Evolutionary conservation across 2,797 vertebrate genomes (phyloP).

Genomic region (Tokudaia muenninki): DNA sequence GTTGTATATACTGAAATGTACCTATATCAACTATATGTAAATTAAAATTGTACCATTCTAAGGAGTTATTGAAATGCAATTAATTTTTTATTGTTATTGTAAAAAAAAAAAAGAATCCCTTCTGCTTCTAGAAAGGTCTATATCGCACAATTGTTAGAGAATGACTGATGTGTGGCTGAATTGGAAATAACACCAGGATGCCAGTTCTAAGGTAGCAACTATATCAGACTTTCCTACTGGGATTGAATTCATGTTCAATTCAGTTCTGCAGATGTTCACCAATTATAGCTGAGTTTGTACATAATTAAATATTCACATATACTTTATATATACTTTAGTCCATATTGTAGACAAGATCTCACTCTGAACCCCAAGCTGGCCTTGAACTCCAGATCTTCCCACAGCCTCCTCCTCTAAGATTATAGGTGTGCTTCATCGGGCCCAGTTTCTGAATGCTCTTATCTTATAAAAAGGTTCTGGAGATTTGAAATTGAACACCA

Average conservation of each 20-base stretch:
- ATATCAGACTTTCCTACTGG: neutral
- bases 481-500: constrained; percentile 40
- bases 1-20: neutral
- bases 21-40: neutral
- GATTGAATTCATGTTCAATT: constrained; percentile 3
- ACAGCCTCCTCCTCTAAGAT: neutral
- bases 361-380: neutral
- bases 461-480: constrained; percentile 19
- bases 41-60: constrained; percentile 1
- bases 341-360: neutral
- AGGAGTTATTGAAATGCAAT: constrained; percentile 23
- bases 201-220: neutral
- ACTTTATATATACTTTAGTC: neutral
- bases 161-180: neutral
- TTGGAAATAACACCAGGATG: neutral
- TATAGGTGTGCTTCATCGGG: neutral
- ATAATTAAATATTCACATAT: constrained; percentile 20
- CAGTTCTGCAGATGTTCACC: neutral
- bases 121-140: neutral
- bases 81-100: neutral
- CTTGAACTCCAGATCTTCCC: neutral
- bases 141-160: neutral
- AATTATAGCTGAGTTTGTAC: constrained; percentile 19
- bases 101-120: neutral
- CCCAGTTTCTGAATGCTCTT: neutral